Conservation (phyloP, 2,888 invertebrate genomes). For the Acrobasis suavella region DNA sequence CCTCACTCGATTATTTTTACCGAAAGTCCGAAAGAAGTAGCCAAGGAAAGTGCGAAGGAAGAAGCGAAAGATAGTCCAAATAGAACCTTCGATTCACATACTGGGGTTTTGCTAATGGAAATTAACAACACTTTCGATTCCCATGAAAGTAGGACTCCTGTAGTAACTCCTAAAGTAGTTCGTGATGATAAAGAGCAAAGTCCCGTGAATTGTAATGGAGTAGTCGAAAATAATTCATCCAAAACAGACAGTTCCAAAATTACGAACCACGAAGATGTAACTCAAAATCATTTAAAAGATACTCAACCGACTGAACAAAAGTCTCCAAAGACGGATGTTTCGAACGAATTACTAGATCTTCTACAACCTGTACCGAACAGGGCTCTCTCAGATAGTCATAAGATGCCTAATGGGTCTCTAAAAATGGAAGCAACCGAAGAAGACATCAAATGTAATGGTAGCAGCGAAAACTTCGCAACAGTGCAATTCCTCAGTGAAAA, state of each 20-base stretch:
- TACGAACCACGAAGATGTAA: background rate
- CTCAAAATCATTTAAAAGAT: slow-evolving; percentile 12
- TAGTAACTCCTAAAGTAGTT: slow-evolving; percentile 13
- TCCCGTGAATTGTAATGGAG: slow-evolving; percentile 16
- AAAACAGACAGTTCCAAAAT: background rate
- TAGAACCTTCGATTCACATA: slow-evolving; percentile 50
- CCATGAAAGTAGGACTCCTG: slow-evolving; percentile 19
- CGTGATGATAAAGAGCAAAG: slow-evolving; percentile 31
- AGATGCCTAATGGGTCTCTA: slow-evolving; percentile 33
- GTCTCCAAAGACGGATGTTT: slow-evolving; percentile 20
- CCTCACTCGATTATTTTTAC: slow-evolving; percentile 76
- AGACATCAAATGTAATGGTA: slow-evolving; percentile 52
- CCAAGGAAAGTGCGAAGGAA: slow-evolving; percentile 50
- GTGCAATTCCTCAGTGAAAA: slow-evolving; percentile 68
- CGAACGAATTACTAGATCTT: slow-evolving; percentile 10
- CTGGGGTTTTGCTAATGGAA: slow-evolving; percentile 1
- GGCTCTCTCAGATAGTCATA: slow-evolving; percentile 16
- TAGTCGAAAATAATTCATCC: background rate
- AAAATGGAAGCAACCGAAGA: slow-evolving; percentile 25
- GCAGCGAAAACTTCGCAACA: slow-evolving; percentile 64
- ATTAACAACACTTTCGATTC: slow-evolving; percentile 20
- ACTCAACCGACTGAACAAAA: slow-evolving; percentile 17
- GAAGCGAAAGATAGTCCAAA: slow-evolving; percentile 45
- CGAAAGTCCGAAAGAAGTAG: slow-evolving; percentile 55
- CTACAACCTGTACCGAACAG: background rate